Percentiles rank a stretch among this genome's conserved stretches.
Evolutionary conservation across 2,888 invertebrate genomes (phyloP).

Genomic region (Endotricha flammealis): DNA sequence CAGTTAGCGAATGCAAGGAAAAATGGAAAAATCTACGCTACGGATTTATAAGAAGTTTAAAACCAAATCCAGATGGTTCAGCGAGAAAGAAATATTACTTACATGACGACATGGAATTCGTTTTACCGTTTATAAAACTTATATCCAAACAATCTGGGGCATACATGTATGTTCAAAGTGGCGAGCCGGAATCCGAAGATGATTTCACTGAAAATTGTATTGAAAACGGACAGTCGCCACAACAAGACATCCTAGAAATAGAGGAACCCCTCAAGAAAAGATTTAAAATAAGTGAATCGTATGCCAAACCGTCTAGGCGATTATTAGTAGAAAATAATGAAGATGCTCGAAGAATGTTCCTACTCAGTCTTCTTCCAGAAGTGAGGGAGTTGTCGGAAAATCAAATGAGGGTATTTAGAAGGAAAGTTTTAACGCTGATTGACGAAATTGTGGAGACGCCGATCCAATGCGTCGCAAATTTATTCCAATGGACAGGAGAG

Average conservation of each 20-base stretch:
- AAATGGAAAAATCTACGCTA: constrained; percentile 47
- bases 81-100: constrained; percentile 40
- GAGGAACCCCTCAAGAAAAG: constrained; percentile 17
- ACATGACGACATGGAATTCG: constrained; percentile 40
- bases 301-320: constrained; percentile 12
- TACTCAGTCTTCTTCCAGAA: constrained; percentile 39
- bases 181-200: constrained; percentile 31
- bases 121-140: constrained; percentile 35
- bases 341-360: constrained; percentile 31
- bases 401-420: constrained; percentile 39
- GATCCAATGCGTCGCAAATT: constrained; percentile 20
- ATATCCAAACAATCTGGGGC: constrained; percentile 19
- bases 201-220: constrained; percentile 21
- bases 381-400: constrained; percentile 32
- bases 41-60: constrained; percentile 37
- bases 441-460: constrained; percentile 31
- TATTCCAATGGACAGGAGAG: constrained; percentile 18
- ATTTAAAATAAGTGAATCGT: constrained; percentile 5
- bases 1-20: constrained; percentile 43
- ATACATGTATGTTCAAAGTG: constrained; percentile 11
- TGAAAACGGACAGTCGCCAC: constrained; percentile 17
- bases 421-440: constrained; percentile 34
- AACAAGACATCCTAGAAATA: constrained; percentile 15
- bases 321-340: constrained; percentile 20
- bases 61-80: constrained; percentile 33